Conservation (phyloP, 2,797 vertebrate species). For the Phaenicophaeus curvirostris region DNA sequence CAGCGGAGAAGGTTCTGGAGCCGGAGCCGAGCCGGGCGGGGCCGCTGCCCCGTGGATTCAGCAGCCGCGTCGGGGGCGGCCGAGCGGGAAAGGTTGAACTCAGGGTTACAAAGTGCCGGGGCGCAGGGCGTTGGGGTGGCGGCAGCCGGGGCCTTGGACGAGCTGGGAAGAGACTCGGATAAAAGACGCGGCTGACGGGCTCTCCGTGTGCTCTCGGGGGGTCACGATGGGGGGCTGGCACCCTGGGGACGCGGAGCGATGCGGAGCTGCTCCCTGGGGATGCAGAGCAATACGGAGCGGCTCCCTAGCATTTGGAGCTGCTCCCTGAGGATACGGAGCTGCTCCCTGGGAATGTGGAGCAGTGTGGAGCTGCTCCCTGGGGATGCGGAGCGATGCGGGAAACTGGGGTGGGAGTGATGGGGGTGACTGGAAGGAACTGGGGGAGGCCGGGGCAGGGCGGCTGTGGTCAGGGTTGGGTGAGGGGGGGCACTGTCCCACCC, state of each 20-base stretch:
- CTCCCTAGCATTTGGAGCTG: too few relatives aligned
- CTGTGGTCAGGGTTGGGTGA: too few relatives aligned
- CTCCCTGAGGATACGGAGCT: too few relatives aligned
- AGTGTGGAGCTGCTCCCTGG: too few relatives aligned
- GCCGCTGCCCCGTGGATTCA: rapidly evolving
- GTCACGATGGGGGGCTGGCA: background rate
- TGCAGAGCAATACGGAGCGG: too few relatives aligned
- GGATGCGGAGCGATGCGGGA: too few relatives aligned
- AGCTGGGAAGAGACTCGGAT: background rate
- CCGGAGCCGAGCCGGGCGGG: rapidly evolving
- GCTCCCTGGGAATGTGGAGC: too few relatives aligned
- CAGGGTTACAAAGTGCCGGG: background rate
- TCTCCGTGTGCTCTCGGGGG: background rate
- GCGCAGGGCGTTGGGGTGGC: background rate
- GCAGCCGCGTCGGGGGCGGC: rapidly evolving
- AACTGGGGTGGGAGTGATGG: too few relatives aligned
- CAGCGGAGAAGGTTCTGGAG: rapidly evolving
- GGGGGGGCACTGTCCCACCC: too few relatives aligned
- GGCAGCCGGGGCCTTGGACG: background rate
- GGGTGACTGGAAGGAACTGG: background rate
- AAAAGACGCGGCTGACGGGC: background rate
- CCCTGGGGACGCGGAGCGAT: too few relatives aligned
- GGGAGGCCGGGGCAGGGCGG: too few relatives aligned
- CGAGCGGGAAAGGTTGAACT: background rate
- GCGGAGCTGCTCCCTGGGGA: too few relatives aligned